Conservation (phyloP, 2,797 vertebrate species). For the Kryptopterus vitreolus region DNA sequence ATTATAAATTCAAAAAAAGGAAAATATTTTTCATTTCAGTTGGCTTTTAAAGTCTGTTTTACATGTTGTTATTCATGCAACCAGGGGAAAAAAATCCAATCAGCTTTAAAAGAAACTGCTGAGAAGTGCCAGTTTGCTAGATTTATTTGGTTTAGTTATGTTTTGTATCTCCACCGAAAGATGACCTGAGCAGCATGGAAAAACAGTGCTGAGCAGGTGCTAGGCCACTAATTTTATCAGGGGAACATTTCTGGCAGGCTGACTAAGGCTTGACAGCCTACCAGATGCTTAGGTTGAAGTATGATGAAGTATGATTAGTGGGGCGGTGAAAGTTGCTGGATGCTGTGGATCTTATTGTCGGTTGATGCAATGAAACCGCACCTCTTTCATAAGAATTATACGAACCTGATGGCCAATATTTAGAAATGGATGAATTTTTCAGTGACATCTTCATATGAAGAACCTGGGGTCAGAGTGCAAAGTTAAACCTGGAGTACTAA, state of each 20-base stretch:
- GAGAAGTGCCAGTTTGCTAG: neutral
- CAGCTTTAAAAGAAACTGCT: neutral
- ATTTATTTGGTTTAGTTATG: conserved; percentile 29
- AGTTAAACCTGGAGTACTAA: neutral
- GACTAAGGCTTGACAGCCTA: conserved; percentile 22
- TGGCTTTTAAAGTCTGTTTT: neutral
- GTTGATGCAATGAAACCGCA: conserved; percentile 15
- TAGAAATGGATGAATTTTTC: neutral
- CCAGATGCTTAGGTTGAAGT: conserved; percentile 42
- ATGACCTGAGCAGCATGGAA: conserved; percentile 28
- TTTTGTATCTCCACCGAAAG: conserved; percentile 21
- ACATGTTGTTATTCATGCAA: neutral
- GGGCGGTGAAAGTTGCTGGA: conserved; percentile 16
- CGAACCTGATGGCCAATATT: conserved; percentile 9
- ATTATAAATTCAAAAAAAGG: neutral
- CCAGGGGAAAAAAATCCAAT: neutral
- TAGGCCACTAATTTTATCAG: conserved; percentile 35
- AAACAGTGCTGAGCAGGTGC: conserved; percentile 38
- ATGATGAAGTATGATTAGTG: conserved; percentile 42
- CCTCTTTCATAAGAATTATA: conserved; percentile 17
- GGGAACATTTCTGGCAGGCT: conserved; percentile 41
- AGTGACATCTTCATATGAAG: too few relatives aligned
- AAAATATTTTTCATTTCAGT: neutral
- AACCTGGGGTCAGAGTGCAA: neutral
- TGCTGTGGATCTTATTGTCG: conserved; percentile 22